These are phyloP conservation scores for Cercocebus atys DNA, from an alignment of 2,113 vertebrate species.

Conservation along the genomic window DNA sequence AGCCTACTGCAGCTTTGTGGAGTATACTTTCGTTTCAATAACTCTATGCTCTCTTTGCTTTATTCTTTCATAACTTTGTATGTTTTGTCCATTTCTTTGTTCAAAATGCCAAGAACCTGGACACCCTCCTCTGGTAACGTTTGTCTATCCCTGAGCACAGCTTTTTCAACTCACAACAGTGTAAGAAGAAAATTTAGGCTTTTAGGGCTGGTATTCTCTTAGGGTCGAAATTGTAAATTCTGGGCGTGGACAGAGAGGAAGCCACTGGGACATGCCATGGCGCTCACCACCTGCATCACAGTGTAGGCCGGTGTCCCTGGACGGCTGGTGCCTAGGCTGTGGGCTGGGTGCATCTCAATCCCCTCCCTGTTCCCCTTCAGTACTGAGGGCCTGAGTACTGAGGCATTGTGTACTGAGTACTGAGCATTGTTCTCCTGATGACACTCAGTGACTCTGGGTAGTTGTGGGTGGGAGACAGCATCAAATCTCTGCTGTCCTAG, in stretches of 20 bases:
- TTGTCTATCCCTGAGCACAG: rapidly evolving
- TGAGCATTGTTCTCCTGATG: not conserved
- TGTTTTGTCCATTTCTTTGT: too few relatives aligned
- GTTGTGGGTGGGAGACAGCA: not conserved
- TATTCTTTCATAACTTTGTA: too few relatives aligned
- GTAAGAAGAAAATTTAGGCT: not conserved
- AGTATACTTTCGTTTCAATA: too few relatives aligned
- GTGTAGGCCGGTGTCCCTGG: not conserved
- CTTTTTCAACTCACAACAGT: not conserved
- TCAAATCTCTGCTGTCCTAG: too few relatives aligned
- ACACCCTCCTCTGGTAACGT: too few relatives aligned
- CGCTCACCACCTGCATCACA: too few relatives aligned
- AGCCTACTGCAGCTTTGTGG: rapidly evolving
- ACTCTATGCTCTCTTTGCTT: too few relatives aligned
- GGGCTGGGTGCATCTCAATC: too few relatives aligned
- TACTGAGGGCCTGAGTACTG: not conserved
- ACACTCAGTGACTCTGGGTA: too few relatives aligned
- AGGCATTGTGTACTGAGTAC: too few relatives aligned
- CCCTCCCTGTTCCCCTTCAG: not conserved
- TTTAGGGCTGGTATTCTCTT: not conserved
- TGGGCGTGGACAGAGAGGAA: not conserved
- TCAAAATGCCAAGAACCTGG: too few relatives aligned
- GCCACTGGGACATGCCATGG: rapidly evolving
- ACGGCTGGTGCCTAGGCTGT: not conserved
- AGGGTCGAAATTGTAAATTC: not conserved